Conservation (phyloP, 2,113 vertebrate species). For the Symphodus melops region DNA sequence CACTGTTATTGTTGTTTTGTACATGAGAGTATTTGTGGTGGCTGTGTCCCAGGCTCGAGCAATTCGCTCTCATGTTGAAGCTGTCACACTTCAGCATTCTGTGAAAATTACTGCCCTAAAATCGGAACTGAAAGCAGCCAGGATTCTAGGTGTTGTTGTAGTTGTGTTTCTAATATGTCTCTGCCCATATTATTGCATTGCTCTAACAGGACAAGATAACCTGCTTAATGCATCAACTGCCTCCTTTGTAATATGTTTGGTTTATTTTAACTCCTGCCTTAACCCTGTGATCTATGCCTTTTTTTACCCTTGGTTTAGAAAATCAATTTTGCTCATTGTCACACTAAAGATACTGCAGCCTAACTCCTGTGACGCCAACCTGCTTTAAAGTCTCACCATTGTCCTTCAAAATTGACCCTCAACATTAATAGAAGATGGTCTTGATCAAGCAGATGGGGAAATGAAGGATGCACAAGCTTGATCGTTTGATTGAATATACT, state of each 20-base stretch:
- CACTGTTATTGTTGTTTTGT: constrained; percentile 23
- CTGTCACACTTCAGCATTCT: not conserved
- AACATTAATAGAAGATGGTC: too few relatives aligned
- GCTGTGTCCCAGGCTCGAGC: not conserved
- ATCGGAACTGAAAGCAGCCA: constrained; percentile 51
- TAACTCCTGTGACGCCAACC: constrained; percentile 13
- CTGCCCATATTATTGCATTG: constrained; percentile 21
- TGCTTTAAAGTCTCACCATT: not conserved
- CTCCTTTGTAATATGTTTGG: not conserved
- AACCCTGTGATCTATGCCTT: constrained; percentile 34
- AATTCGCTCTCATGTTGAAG: not conserved
- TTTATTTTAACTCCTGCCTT: constrained; percentile 46
- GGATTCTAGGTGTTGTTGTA: constrained; percentile 37
- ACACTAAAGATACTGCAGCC: constrained; percentile 40
- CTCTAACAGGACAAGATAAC: not conserved
- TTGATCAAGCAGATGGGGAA: too few relatives aligned
- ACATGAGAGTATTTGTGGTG: not conserved
- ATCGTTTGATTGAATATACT: too few relatives aligned
- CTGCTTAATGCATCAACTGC: not conserved
- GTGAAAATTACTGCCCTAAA: not conserved
- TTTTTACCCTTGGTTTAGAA: constrained; percentile 58
- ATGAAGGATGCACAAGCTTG: too few relatives aligned
- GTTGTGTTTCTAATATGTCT: constrained; percentile 33
- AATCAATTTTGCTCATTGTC: constrained; percentile 33
- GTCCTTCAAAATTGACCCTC: too few relatives aligned